Conservation (phyloP, 2,797 vertebrate genomes). For the Thaleichthys pacificus region DNA sequence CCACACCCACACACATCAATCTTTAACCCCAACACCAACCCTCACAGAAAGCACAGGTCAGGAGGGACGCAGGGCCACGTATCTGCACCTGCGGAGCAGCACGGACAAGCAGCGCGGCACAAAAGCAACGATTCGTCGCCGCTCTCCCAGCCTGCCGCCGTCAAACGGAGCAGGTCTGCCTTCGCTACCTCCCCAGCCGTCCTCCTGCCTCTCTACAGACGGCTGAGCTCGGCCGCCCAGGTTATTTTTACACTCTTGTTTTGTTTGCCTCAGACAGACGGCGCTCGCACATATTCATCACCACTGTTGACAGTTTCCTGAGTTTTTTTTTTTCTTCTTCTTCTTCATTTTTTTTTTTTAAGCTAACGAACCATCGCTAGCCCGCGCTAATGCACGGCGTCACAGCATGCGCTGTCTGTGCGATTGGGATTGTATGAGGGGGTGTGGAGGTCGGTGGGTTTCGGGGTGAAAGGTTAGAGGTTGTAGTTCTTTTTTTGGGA, state of each 20-base stretch:
- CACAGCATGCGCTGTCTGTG: background rate
- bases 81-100: too few species aligned
- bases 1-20: too few species aligned
- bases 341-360: too few species aligned
- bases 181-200: slow-evolving; percentile 29
- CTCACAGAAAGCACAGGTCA: too few species aligned
- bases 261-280: slow-evolving; percentile 65
- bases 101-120: too few species aligned
- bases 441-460: background rate
- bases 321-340: slow-evolving; percentile 40
- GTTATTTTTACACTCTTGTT: slow-evolving; percentile 63
- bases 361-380: too few species aligned
- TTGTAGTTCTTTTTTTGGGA: background rate
- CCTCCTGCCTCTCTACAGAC: slow-evolving; percentile 57
- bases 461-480: background rate
- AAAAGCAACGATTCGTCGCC: too few species aligned
- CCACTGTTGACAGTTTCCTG: slow-evolving; percentile 65
- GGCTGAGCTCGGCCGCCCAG: slow-evolving; percentile 34
- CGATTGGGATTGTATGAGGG: slow-evolving; percentile 7
- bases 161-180: slow-evolving; percentile 15
- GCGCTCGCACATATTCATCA: slow-evolving; percentile 60
- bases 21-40: too few species aligned
- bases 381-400: too few species aligned
- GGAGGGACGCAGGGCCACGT: too few species aligned
- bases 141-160: slow-evolving; percentile 20